Evolutionary conservation across 1,140 invertebrate genomes (phyloP), one percentile per base, ranked within the genome.

Genomic region (Lasioglossum baleicum): DNA sequence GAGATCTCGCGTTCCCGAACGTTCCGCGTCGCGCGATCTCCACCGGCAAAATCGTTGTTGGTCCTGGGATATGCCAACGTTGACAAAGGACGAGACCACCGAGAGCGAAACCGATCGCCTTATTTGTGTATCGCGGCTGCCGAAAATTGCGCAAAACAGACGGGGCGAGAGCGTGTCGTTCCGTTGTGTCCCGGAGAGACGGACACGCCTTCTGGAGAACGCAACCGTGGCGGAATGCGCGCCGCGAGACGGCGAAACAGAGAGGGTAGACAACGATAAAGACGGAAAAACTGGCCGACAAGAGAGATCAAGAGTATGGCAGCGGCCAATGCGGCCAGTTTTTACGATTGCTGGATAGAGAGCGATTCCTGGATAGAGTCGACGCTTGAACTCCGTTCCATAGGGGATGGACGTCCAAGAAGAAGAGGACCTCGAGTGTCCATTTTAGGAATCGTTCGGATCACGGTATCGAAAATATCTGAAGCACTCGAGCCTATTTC

Each of bases 241-340:
- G 31, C 20, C 26, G 69, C 44, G 44, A 11, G 44, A 48, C 11
- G 44, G 44, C 8, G 44, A 48, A 73, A 20, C 68, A 22, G 76
- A 42, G 70, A 79, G 60, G 76, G 53, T 75, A 83, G 76, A 81
- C 42, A 53, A 56, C 64, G 74, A 79, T 70, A 77, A 74, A 51
- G 60, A 44, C 42, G 75, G 73, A 73, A 72, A 72, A 73, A 77
- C 67, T 71, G 26, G 75, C 56, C 75, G 67, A 78, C 64, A 48
- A 78, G 48, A 13, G 60, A 31, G 66, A 77, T 73, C 44, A 58
- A 15, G 40, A 31, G 73, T 56, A 53, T 53, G 72, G 78, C 69
- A 81, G 44, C 44, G 71, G 82, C 22, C n/a, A 81, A 80, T n/a
- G 20, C 70, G 65, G 51, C 68, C 81, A 83, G 71, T 84, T 86